phyloP scores from a whole-genome alignment of 1,140 invertebrate genomes.

The Lordiphosa mommai region DNA sequence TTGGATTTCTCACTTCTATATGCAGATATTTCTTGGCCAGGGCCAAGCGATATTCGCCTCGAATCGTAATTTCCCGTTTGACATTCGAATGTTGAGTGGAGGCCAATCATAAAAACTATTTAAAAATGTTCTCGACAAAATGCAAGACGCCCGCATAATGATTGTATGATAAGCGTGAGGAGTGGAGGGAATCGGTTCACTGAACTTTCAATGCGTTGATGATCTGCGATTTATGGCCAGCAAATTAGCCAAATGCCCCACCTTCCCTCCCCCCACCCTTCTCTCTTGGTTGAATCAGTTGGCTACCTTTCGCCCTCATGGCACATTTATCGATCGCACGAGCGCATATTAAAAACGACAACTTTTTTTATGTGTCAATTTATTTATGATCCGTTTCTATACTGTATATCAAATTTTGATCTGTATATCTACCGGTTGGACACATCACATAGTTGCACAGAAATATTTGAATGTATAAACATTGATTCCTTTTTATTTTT shows the following conservation, averaged over 20 bases:
- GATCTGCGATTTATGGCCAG: constrained; percentile 44
- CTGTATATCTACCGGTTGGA: constrained; percentile 1
- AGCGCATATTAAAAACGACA: constrained; percentile 47
- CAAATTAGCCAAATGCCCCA: constrained; percentile 50
- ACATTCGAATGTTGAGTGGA: constrained; percentile 36
- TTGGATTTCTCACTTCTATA: background rate
- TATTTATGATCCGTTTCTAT: constrained; percentile 40
- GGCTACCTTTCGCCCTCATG: background rate
- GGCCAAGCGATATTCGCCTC: constrained; percentile 6
- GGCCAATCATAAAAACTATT: constrained; percentile 38
- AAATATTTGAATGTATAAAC: background rate
- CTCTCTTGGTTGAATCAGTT: too few relatives aligned
- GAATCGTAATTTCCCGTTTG: constrained; percentile 36
- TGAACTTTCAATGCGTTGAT: too few relatives aligned
- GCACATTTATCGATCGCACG: constrained; percentile 48
- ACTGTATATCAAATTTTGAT: background rate
- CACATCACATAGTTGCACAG: background rate
- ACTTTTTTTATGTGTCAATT: constrained; percentile 57
- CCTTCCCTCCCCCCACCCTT: background rate
- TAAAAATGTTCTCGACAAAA: background rate
- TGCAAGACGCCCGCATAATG: background rate
- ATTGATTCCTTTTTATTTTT: constrained; percentile 16
- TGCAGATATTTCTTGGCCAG: constrained; percentile 6
- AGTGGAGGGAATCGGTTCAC: background rate
- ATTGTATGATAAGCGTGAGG: background rate